Evolutionary conservation across 2,113 vertebrate species (phyloP).

Genomic region (Ceyx cyanopectus): DNA sequence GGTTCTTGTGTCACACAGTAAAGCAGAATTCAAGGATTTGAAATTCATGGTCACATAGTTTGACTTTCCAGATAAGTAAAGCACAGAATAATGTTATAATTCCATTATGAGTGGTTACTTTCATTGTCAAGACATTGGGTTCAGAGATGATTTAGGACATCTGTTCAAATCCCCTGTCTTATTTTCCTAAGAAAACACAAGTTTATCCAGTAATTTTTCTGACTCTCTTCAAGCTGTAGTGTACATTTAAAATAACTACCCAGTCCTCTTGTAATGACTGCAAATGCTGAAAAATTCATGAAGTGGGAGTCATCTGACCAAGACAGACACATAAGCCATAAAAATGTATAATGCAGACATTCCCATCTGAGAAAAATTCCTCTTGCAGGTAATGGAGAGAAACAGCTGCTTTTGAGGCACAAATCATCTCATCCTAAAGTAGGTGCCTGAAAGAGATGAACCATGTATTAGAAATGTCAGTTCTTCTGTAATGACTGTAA

Average conservation of each 20-base stretch:
- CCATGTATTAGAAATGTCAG: neutral
- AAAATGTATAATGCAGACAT: slow-evolving; percentile 27
- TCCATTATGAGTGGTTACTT: neutral
- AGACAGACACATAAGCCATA: neutral
- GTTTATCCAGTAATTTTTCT: neutral
- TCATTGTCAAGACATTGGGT: neutral
- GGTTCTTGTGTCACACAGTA: neutral
- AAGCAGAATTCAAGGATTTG: neutral
- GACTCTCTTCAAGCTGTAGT: neutral
- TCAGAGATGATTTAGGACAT: neutral
- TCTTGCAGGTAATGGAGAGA: slow-evolving; percentile 33
- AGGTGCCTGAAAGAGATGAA: slow-evolving; percentile 22
- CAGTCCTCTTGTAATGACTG: neutral
- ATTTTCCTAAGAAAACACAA: neutral
- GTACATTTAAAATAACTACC: neutral
- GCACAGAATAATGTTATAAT: neutral
- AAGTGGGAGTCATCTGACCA: slow-evolving; percentile 6
- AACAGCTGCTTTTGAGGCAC: slow-evolving; percentile 41
- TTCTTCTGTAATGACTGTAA: neutral
- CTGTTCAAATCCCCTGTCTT: neutral
- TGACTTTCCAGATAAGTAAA: neutral
- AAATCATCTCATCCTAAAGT: neutral
- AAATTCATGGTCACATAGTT: neutral
- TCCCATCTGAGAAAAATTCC: slow-evolving; percentile 16
- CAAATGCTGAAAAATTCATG: slow-evolving; percentile 51